Evolutionary conservation across 1,140 invertebrate genomes (phyloP).

Genomic region (Drosophila tani): DNA sequence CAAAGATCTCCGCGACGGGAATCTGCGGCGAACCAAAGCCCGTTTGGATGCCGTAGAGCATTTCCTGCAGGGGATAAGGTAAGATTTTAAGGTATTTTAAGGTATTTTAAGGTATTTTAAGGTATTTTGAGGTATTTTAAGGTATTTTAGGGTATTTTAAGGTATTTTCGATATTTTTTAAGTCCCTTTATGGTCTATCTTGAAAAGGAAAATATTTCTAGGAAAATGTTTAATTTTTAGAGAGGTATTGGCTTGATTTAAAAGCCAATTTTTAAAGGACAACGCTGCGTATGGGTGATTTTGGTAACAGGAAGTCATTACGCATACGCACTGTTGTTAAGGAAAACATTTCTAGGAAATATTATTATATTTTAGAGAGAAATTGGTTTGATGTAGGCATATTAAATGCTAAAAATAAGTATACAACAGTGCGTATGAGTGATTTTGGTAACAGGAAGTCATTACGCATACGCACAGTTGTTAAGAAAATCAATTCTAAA

Average conservation of each 20-base stretch:
- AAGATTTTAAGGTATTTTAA: too few relatives aligned
- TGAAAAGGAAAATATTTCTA: too few relatives aligned
- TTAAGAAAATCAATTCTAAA: too few relatives aligned
- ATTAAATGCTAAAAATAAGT: background rate
- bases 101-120: background rate
- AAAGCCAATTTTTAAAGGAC: too few relatives aligned
- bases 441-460: background rate
- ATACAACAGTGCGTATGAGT: constrained; percentile 6
- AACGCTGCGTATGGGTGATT: constrained; percentile 9
- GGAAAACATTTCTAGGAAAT: background rate
- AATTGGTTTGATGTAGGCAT: background rate
- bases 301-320: background rate
- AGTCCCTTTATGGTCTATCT: too few relatives aligned
- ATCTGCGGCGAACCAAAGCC: constrained; percentile 97
- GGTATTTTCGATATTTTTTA: background rate
- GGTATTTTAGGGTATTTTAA: too few relatives aligned
- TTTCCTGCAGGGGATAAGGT: constrained; percentile 89
- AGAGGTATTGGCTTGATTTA: background rate
- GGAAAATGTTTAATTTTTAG: background rate
- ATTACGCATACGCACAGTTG: constrained; percentile 9
- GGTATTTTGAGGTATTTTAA: too few relatives aligned
- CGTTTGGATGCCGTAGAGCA: constrained; percentile 97
- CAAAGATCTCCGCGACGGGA: constrained; percentile 94
- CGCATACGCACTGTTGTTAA: constrained; percentile 8
- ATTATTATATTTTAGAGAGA: background rate